Evolutionary conservation across 2,888 invertebrate species (phyloP).

Genomic region (Rhaphigaster nebulosa): DNA sequence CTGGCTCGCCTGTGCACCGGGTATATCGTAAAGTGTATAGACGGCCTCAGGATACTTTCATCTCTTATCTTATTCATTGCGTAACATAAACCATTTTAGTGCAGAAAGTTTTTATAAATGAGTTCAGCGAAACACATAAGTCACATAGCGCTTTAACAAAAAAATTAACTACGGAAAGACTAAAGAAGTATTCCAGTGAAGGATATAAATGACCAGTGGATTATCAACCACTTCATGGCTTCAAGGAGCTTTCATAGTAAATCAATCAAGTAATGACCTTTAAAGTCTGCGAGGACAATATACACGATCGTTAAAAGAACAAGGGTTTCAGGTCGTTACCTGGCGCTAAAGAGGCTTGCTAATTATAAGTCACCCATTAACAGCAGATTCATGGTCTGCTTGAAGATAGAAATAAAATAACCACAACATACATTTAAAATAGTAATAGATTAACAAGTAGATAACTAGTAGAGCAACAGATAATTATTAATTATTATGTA

Average conservation of each 20-base stretch:
- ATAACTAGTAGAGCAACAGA: too few relatives aligned
- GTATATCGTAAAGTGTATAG: too few relatives aligned
- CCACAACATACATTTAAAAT: neutral
- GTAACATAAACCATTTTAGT: too few relatives aligned
- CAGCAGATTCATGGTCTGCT: neutral
- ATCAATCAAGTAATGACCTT: slow-evolving; percentile 5
- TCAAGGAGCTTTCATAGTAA: neutral
- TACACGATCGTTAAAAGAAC: neutral
- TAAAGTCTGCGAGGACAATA: neutral
- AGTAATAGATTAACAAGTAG: too few relatives aligned
- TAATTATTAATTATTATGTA: too few relatives aligned
- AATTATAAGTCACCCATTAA: neutral
- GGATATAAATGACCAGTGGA: neutral
- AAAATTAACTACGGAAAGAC: too few relatives aligned
- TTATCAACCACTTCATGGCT: neutral
- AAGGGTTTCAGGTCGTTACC: neutral
- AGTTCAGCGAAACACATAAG: too few relatives aligned
- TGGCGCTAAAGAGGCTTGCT: neutral
- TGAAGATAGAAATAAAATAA: neutral
- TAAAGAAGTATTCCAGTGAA: neutral
- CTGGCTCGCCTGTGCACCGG: too few relatives aligned
- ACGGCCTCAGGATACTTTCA: too few relatives aligned
- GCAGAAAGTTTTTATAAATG: too few relatives aligned
- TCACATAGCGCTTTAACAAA: too few relatives aligned
- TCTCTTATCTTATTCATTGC: too few relatives aligned